Conservation (phyloP, 2,888 invertebrate genomes). For the Frankliniella intonsa region DNA sequence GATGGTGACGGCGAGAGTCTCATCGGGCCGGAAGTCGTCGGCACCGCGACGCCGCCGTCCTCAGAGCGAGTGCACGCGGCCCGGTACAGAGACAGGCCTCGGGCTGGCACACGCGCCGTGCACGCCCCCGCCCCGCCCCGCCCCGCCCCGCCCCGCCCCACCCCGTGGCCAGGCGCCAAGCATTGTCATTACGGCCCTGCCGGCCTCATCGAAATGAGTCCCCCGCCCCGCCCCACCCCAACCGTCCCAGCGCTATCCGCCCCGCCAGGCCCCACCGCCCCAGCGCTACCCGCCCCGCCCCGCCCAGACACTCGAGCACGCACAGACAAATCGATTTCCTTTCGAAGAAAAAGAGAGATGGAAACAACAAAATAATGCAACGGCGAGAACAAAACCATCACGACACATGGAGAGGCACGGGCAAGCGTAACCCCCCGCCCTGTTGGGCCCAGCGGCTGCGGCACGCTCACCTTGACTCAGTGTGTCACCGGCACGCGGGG, state of each 20-base stretch:
- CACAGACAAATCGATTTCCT: neutral
- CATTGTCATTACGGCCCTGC: slow-evolving; percentile 4
- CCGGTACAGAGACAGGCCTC: no score
- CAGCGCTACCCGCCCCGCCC: no score
- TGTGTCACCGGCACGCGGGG: neutral
- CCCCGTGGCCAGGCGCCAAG: neutral
- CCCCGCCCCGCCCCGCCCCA: neutral
- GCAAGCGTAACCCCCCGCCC: neutral
- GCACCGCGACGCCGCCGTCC: no score
- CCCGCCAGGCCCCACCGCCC: neutral
- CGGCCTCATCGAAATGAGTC: neutral
- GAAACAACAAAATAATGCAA: neutral
- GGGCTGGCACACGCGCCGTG: neutral
- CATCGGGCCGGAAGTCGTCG: no score
- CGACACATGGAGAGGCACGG: neutral
- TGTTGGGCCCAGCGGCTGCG: neutral
- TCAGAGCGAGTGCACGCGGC: no score
- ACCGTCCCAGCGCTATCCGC: neutral
- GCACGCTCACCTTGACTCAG: neutral
- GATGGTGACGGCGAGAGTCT: no score
- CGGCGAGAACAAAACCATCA: neutral
- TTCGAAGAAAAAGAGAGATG: neutral
- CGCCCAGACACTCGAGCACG: neutral
- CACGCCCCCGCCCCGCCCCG: no score
- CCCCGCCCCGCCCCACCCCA: neutral